Conservation (phyloP, 2,797 vertebrate genomes). For the Mustela erminea region DNA sequence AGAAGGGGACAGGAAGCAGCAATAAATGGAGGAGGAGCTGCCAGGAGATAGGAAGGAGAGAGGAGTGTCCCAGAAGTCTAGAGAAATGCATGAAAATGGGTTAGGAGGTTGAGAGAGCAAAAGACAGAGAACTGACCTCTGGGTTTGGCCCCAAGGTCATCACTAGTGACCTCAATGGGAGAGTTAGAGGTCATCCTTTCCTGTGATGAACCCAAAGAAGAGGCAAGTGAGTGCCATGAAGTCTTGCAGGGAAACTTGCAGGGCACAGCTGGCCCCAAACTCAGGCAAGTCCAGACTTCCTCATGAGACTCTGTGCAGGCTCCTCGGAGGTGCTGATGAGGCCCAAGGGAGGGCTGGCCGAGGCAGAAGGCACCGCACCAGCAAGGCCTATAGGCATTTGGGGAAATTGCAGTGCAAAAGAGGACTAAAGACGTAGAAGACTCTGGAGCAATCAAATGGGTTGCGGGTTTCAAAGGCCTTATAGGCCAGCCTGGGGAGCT, state of each 20-base stretch:
- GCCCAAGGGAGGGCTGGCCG: fast-evolving
- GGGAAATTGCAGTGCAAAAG: not conserved
- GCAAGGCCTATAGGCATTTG: not conserved
- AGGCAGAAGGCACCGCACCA: fast-evolving
- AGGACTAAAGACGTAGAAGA: not conserved
- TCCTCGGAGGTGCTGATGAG: not conserved
- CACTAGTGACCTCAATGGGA: not conserved
- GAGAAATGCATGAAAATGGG: not conserved
- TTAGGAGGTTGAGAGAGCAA: not conserved
- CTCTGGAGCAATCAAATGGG: not conserved
- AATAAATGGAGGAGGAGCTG: not conserved
- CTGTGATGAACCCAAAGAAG: not conserved
- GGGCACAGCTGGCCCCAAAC: not conserved
- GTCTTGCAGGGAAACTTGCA: not conserved
- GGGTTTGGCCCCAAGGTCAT: not conserved
- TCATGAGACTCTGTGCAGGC: not conserved
- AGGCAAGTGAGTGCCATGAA: not conserved
- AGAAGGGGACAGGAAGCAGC: not conserved
- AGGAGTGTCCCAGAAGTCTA: not conserved
- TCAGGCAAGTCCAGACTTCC: not conserved
- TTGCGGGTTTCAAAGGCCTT: not conserved
- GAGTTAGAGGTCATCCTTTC: not conserved
- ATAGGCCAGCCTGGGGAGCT: not conserved
- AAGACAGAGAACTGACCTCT: not conserved
- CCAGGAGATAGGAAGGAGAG: not conserved